A percentile compares a stretch with the other conserved stretches of the same genome.
phyloP scores from a whole-genome alignment of 92 coral and sea anemone genomes.

The Zoanthus solanderi region DNA sequence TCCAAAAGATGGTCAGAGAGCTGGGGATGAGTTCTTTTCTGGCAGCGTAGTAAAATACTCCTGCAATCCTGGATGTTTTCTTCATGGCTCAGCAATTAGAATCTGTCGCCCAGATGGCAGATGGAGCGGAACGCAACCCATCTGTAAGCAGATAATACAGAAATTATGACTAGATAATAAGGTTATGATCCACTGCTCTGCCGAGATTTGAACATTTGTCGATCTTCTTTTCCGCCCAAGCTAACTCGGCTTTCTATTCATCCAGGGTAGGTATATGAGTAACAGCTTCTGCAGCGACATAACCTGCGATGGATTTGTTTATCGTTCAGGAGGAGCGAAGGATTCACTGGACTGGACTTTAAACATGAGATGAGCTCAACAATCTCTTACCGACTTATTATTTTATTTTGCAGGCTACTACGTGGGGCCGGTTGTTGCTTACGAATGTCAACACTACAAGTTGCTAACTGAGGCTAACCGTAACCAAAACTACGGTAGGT shows the following conservation, averaged over 20 bases:
- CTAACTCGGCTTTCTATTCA: too few species aligned
- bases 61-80: slow-evolving; percentile 84
- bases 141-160: slow-evolving; percentile 61
- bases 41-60: slow-evolving; percentile 80
- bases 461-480: slow-evolving; percentile 76
- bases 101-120: slow-evolving; percentile 76
- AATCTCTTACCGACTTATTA: background rate
- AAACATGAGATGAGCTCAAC: too few species aligned
- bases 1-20: slow-evolving; percentile 74
- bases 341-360: too few species aligned
- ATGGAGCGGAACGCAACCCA: slow-evolving; percentile 88
- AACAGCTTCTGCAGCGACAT: background rate
- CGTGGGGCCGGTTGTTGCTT: slow-evolving; percentile 79
- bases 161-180: background rate
- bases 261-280: too few species aligned
- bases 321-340: too few species aligned
- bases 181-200: background rate
- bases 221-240: too few species aligned
- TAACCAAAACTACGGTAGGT: slow-evolving; percentile 43
- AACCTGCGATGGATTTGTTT: too few species aligned
- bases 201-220: background rate
- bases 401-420: slow-evolving; percentile 63
- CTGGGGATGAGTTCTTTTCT: slow-evolving; percentile 55
- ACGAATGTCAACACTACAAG: slow-evolving; percentile 91
- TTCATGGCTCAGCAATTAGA: slow-evolving; percentile 83